phyloP scores from a whole-genome alignment of 2,797 vertebrate genomes.

The Sciaenops ocellatus region DNA sequence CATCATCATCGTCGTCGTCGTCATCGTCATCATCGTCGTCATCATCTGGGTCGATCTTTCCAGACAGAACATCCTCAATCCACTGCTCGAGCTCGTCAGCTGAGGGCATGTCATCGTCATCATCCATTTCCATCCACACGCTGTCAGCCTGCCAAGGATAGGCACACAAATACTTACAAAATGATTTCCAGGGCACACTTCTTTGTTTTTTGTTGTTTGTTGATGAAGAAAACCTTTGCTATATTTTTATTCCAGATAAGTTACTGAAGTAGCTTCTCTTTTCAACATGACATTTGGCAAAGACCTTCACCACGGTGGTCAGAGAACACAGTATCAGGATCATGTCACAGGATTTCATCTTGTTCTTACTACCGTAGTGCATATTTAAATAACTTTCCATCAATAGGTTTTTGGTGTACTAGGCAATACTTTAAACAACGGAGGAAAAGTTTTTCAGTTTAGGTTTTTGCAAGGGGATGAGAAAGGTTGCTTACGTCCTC shows the following conservation, averaged over 20 bases:
- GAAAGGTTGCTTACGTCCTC: conserved; percentile 88
- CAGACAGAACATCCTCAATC: conserved; percentile 91
- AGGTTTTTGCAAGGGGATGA: not conserved
- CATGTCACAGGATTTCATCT: no score
- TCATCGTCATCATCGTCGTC: conserved; percentile 69
- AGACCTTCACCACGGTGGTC: no score
- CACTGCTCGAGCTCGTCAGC: conserved; percentile 91
- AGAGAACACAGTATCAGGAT: no score
- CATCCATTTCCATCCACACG: conserved; percentile 94
- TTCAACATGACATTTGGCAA: no score
- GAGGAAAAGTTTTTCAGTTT: not conserved
- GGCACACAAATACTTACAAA: not conserved
- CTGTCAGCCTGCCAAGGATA: conserved; percentile 89
- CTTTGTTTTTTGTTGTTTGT: no score
- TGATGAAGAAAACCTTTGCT: no score
- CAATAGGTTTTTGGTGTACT: no score
- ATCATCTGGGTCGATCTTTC: conserved; percentile 91
- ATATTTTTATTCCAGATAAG: no score
- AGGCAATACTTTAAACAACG: not conserved
- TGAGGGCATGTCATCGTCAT: conserved; percentile 91
- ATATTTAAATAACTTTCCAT: no score
- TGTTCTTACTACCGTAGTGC: no score
- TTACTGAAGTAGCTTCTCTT: no score
- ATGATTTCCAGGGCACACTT: no score
- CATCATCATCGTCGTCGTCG: conserved; percentile 59